Conservation (phyloP, 2,113 vertebrate genomes). For the Festucalex cinctus region DNA sequence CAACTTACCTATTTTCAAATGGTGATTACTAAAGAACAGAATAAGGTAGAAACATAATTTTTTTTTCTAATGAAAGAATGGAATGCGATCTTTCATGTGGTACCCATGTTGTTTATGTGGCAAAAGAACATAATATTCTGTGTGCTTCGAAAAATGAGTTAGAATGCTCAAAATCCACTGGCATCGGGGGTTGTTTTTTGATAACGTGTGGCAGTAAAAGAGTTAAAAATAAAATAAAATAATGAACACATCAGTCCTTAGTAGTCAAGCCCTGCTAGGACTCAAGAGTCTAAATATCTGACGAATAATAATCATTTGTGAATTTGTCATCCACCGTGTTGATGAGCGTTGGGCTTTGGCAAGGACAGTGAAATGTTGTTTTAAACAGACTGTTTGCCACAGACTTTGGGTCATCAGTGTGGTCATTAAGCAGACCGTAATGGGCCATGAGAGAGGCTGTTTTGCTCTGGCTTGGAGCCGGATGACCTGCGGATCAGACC, state of each 20-base stretch:
- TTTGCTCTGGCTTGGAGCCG: conserved; percentile 55
- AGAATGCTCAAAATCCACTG: no score
- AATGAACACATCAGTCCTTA: background rate
- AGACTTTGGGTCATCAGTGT: conserved; percentile 61
- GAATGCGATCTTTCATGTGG: no score
- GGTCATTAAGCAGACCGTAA: conserved; percentile 70
- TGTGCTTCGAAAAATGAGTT: no score
- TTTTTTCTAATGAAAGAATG: no score
- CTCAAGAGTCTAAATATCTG: background rate
- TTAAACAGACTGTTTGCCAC: conserved; percentile 49
- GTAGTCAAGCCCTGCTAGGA: background rate
- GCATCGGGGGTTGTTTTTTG: no score
- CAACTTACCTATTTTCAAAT: no score
- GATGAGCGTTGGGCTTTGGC: conserved; percentile 18
- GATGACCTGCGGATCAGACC: conserved; percentile 56
- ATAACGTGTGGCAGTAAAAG: no score
- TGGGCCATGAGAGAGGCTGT: conserved; percentile 67
- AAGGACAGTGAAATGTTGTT: conserved; percentile 46
- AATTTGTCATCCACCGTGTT: conserved; percentile 15
- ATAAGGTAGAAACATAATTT: no score
- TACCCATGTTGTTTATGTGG: no score
- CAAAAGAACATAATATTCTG: no score
- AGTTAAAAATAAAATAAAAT: background rate
- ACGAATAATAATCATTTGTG: background rate
- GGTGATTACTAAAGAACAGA: no score